Conservation (phyloP, 2,113 vertebrate genomes). For the Tringa solitaria region DNA sequence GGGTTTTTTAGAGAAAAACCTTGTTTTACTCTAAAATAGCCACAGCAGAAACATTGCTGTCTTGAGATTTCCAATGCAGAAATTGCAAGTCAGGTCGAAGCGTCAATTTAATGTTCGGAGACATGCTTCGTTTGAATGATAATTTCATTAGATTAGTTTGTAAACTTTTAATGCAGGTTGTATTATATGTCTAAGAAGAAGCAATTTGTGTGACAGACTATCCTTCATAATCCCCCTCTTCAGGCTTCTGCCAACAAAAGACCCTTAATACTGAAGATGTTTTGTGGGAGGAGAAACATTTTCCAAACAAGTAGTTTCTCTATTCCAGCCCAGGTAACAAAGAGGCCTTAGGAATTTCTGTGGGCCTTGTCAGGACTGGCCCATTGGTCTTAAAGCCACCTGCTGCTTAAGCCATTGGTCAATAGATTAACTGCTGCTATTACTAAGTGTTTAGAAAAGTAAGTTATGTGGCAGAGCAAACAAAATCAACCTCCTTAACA, state of each 20-base stretch:
- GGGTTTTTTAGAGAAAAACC: not conserved
- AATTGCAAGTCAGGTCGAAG: conserved; percentile 6
- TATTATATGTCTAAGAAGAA: conserved; percentile 75
- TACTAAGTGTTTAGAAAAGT: conserved; percentile 81
- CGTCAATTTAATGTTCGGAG: conserved; percentile 65
- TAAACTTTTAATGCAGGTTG: conserved; percentile 73
- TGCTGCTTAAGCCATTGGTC: conserved; percentile 82
- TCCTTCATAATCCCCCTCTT: conserved; percentile 81
- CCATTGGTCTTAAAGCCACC: conserved; percentile 79
- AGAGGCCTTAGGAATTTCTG: conserved; percentile 76
- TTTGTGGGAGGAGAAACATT: conserved; percentile 83
- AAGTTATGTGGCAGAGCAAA: conserved; percentile 83
- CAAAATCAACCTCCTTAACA: conserved; percentile 81
- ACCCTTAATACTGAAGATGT: conserved; percentile 81
- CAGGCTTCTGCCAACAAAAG: conserved; percentile 80
- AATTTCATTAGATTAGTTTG: conserved; percentile 78
- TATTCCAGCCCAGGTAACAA: conserved; percentile 83
- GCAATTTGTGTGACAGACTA: conserved; percentile 79
- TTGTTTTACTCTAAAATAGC: not conserved
- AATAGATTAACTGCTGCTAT: conserved; percentile 82
- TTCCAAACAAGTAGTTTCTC: conserved; percentile 80
- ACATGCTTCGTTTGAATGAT: conserved; percentile 71
- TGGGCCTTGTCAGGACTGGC: conserved; percentile 67
- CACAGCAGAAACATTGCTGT: not conserved
- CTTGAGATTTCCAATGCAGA: not conserved